Percentiles rank a stretch among this genome's conserved stretches.
Conservation (phyloP, 1,140 invertebrate genomes). For the Thaumetopoea pityocampa region DNA sequence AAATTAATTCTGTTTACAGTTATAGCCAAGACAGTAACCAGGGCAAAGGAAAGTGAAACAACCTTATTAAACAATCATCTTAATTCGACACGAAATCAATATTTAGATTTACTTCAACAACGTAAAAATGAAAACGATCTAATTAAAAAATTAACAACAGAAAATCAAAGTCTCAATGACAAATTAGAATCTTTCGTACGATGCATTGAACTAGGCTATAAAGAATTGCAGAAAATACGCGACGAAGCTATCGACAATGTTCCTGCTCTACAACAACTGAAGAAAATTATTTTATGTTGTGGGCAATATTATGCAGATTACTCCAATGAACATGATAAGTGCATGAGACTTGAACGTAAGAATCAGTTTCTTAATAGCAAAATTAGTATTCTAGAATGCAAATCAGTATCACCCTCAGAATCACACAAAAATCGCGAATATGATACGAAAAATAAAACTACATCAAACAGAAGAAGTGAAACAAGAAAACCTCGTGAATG, state of each 20-base stretch:
- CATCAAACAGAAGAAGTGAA: slow-evolving; percentile 12
- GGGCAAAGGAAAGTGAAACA: slow-evolving; percentile 25
- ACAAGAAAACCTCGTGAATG: background rate
- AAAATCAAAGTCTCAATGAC: slow-evolving; percentile 22
- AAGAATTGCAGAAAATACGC: slow-evolving; percentile 26
- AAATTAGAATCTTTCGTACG: slow-evolving; percentile 20
- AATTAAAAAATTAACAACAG: slow-evolving; percentile 14
- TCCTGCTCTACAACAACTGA: slow-evolving; percentile 20
- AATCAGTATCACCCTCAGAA: slow-evolving; percentile 18
- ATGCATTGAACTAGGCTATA: slow-evolving; percentile 25
- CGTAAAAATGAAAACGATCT: slow-evolving; percentile 12
- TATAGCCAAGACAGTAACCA: slow-evolving; percentile 24
- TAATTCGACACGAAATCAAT: slow-evolving; percentile 16
- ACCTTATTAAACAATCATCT: slow-evolving; percentile 18
- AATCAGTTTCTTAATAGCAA: slow-evolving; percentile 35
- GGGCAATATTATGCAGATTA: slow-evolving; percentile 30
- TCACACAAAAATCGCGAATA: slow-evolving; percentile 20
- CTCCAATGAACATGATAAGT: slow-evolving; percentile 23
- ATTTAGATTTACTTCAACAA: slow-evolving; percentile 13
- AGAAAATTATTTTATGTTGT: slow-evolving; percentile 28
- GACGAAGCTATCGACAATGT: slow-evolving; percentile 12
- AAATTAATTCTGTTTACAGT: slow-evolving; percentile 18
- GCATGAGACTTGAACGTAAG: slow-evolving; percentile 25
- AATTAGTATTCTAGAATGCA: slow-evolving; percentile 27
- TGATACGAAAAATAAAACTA: slow-evolving; percentile 13